phyloP scores from a whole-genome alignment of 1,140 invertebrate genomes.

The Drosophila santomea region DNA sequence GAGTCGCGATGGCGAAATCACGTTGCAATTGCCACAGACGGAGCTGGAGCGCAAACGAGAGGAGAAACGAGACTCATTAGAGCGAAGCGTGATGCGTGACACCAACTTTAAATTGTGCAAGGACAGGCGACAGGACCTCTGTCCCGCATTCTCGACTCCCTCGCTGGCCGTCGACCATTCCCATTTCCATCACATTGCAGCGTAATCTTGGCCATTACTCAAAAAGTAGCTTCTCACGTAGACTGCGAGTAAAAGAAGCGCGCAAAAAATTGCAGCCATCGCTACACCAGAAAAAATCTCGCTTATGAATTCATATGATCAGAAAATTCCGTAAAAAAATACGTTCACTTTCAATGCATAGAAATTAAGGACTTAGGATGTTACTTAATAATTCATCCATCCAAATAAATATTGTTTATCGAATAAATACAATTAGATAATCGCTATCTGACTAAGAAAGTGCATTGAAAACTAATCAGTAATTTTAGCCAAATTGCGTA shows the following conservation, averaged over 20 bases:
- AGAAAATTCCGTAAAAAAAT: neutral
- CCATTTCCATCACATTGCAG: slow-evolving; percentile 56
- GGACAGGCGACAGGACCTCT: slow-evolving; percentile 38
- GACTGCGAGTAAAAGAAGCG: slow-evolving; percentile 25
- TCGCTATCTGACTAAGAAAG: no score
- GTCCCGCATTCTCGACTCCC: neutral
- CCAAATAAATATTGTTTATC: no score
- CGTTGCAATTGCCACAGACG: slow-evolving; percentile 69
- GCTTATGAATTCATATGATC: neutral
- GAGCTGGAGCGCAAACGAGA: slow-evolving; percentile 36
- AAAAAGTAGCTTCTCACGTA: slow-evolving; percentile 78
- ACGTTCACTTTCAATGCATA: no score
- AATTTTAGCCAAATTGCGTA: neutral
- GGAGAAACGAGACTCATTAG: slow-evolving; percentile 73
- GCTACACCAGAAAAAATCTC: slow-evolving; percentile 15
- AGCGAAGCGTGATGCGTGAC: slow-evolving; percentile 77
- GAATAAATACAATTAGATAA: no score
- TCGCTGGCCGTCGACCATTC: slow-evolving; percentile 12
- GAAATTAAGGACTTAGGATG: no score
- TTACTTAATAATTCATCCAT: no score
- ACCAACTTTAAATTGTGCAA: slow-evolving; percentile 78
- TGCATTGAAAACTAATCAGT: no score
- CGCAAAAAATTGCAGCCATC: slow-evolving; percentile 45
- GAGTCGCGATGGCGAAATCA: slow-evolving; percentile 70
- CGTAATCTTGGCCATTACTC: slow-evolving; percentile 79